Percentiles rank a stretch among this genome's conserved stretches.
phyloP scores from a whole-genome alignment of 2,797 vertebrate species.

The Takifugu ocellatus region DNA sequence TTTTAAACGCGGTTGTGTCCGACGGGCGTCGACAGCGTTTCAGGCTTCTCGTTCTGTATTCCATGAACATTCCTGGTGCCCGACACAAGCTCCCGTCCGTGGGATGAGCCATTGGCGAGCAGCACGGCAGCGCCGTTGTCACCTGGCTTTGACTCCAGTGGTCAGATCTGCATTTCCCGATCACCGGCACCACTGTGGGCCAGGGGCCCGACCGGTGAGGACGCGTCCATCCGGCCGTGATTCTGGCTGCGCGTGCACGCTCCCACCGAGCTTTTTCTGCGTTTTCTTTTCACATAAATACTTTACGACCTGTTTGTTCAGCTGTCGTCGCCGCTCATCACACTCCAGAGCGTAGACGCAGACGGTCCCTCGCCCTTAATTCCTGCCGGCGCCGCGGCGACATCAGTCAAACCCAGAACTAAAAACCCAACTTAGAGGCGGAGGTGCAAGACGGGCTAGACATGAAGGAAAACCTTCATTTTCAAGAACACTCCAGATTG shows the following conservation, averaged over 20 bases:
- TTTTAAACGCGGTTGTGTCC: too few relatives aligned
- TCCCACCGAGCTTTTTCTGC: slow-evolving; percentile 2
- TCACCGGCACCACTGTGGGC: slow-evolving; percentile 22
- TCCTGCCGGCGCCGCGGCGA: slow-evolving; percentile 13
- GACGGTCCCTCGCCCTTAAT: not conserved
- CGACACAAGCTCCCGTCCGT: too few relatives aligned
- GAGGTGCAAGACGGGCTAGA: slow-evolving; percentile 10
- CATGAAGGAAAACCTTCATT: slow-evolving; percentile 41
- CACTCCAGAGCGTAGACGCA: slow-evolving; percentile 33
- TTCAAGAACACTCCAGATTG: slow-evolving; percentile 44
- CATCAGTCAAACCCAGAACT: not conserved
- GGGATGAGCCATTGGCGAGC: too few relatives aligned
- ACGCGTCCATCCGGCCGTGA: slow-evolving; percentile 20
- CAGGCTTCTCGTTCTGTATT: too few relatives aligned
- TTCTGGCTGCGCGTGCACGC: slow-evolving; percentile 11
- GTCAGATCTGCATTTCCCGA: not conserved
- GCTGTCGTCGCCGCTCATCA: slow-evolving; percentile 62
- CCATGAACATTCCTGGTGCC: too few relatives aligned
- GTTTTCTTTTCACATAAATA: slow-evolving; percentile 54
- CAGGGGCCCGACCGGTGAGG: not conserved
- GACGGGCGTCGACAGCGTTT: too few relatives aligned
- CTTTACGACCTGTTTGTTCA: slow-evolving; percentile 71
- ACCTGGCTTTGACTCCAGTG: too few relatives aligned
- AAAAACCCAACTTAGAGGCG: slow-evolving; percentile 14
- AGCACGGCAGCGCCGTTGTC: too few relatives aligned